phyloP scores from a whole-genome alignment of 2,797 vertebrate genomes.

The Etheostoma perlongum region DNA sequence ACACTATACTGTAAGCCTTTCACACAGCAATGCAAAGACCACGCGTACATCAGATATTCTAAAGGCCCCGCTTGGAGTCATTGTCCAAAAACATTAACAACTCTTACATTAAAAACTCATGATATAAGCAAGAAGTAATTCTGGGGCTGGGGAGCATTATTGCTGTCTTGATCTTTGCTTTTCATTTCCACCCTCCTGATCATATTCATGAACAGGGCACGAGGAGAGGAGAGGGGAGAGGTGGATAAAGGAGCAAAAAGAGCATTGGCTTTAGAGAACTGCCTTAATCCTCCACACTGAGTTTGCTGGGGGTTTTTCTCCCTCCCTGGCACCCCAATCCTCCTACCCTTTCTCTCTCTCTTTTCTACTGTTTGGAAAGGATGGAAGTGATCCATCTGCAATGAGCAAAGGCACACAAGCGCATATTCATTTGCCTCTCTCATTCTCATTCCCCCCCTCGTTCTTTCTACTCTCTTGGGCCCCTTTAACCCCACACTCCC shows the following conservation, averaged over 20 bases:
- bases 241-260: constrained; percentile 21
- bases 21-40: not conserved
- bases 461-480: constrained; percentile 33
- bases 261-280: constrained; percentile 36
- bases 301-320: constrained; percentile 32
- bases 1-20: not conserved
- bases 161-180: constrained; percentile 40
- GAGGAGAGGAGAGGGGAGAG: not conserved
- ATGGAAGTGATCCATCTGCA: constrained; percentile 58
- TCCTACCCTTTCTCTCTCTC: not conserved
- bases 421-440: constrained; percentile 20
- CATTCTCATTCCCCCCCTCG: not conserved
- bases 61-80: not conserved
- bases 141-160: not conserved
- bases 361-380: constrained; percentile 19
- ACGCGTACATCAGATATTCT: not conserved
- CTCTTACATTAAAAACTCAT: not conserved
- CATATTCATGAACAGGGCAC: constrained; percentile 26
- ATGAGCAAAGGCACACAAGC: constrained; percentile 47
- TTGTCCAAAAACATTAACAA: not conserved
- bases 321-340: not conserved
- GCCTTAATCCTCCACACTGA: constrained; percentile 50
- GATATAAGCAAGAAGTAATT: not conserved
- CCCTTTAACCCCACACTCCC: constrained; percentile 21
- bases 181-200: constrained; percentile 33